Conservation (phyloP, 2,113 vertebrate species). For the Clupea harengus region DNA sequence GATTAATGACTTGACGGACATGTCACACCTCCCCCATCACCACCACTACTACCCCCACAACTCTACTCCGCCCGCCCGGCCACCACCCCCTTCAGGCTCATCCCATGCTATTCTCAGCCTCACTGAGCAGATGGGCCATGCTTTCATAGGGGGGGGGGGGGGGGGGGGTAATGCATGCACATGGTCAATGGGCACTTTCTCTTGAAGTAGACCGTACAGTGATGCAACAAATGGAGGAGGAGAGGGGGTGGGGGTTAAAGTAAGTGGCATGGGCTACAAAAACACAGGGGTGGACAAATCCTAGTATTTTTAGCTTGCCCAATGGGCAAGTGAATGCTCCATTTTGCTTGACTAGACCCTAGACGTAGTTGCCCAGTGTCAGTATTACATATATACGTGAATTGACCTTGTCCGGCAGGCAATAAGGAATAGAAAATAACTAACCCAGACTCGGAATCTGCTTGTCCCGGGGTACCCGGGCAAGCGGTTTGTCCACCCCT, state of each 20-base stretch:
- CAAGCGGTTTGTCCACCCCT: no score
- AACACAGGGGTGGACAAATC: no score
- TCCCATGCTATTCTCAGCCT: slow-evolving; percentile 48
- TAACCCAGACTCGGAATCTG: no score
- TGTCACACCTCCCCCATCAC: not conserved
- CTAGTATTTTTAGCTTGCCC: no score
- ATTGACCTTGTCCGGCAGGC: no score
- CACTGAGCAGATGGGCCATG: slow-evolving; percentile 46
- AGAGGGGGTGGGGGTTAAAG: not conserved
- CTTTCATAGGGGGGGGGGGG: slow-evolving; percentile 33
- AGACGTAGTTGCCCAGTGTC: no score
- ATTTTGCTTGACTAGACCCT: no score
- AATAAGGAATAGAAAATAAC: not conserved
- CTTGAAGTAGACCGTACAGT: slow-evolving; percentile 16
- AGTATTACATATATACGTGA: no score
- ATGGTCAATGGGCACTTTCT: slow-evolving; percentile 33
- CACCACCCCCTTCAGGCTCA: slow-evolving; percentile 33
- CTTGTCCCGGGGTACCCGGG: no score
- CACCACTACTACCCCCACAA: not conserved
- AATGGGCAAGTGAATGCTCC: no score
- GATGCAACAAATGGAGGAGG: not conserved
- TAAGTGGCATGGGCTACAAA: not conserved
- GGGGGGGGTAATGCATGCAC: slow-evolving; percentile 32
- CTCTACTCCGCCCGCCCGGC: not conserved
- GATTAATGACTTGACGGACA: slow-evolving; percentile 43